phyloP scores from a whole-genome alignment of 2,888 invertebrate species.

The Perizoma affinitatum region DNA sequence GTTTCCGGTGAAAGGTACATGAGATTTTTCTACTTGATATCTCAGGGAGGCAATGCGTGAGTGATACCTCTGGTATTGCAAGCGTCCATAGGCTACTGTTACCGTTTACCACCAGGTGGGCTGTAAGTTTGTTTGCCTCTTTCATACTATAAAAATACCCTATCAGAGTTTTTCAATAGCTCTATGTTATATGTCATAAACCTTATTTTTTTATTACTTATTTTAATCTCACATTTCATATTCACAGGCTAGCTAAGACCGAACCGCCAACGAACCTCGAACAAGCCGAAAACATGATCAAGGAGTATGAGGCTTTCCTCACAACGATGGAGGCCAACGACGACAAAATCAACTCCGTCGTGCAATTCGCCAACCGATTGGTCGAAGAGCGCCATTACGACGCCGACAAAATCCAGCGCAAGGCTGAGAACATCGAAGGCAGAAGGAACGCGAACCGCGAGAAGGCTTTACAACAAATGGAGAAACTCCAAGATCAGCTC shows the following conservation, averaged over 20 bases:
- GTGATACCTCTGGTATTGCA: no score
- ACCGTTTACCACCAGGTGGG: no score
- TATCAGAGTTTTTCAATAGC: no score
- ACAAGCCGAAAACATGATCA: slow-evolving; percentile 98
- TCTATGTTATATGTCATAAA: no score
- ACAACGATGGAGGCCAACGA: slow-evolving; percentile 99
- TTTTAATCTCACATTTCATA: not conserved
- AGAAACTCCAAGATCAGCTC: slow-evolving; percentile 96
- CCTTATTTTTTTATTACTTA: not conserved
- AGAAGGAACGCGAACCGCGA: slow-evolving; percentile 95
- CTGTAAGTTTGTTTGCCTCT: no score
- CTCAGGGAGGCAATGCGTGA: no score
- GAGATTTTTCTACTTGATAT: no score
- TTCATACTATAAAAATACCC: no score
- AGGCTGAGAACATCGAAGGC: slow-evolving; percentile 97
- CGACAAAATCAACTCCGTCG: slow-evolving; percentile 98
- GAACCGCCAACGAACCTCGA: slow-evolving; percentile 97
- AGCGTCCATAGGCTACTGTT: no score
- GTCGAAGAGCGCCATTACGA: slow-evolving; percentile 98
- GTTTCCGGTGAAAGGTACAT: no score
- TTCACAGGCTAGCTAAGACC: slow-evolving; percentile 91
- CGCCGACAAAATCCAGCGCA: slow-evolving; percentile 97
- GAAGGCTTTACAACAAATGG: slow-evolving; percentile 95
- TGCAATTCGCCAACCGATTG: slow-evolving; percentile 95
- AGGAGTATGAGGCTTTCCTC: slow-evolving; percentile 99